Conservation (phyloP, 2,888 invertebrate genomes). For the Drosophila anomelani region DNA sequence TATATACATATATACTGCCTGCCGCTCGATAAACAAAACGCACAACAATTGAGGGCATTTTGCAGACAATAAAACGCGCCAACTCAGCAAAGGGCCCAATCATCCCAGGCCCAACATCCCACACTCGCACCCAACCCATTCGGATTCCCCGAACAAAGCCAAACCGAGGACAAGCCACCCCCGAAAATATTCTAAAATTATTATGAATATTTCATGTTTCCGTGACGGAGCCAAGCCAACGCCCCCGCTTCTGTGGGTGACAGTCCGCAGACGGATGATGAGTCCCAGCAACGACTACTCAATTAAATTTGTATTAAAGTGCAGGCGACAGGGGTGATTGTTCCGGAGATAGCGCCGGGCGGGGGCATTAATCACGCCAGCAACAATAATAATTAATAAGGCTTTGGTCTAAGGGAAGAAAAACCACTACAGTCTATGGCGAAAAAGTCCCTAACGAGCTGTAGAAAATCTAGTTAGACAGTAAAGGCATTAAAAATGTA, state of each 20-base stretch:
- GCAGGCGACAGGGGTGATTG: slow-evolving; percentile 18
- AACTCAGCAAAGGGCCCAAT: slow-evolving; percentile 57
- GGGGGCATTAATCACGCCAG: slow-evolving; percentile 35
- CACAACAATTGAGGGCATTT: slow-evolving; percentile 58
- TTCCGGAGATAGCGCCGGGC: background rate
- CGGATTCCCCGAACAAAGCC: slow-evolving; percentile 2
- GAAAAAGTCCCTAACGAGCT: slow-evolving; percentile 15
- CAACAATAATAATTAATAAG: slow-evolving; percentile 40
- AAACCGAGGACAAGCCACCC: slow-evolving; percentile 24
- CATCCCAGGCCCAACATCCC: slow-evolving; percentile 12
- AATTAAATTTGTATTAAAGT: slow-evolving; percentile 76
- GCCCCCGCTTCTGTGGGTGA: slow-evolving; percentile 44
- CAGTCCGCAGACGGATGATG: slow-evolving; percentile 56
- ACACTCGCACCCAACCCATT: slow-evolving; percentile 40
- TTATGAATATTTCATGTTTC: slow-evolving; percentile 68
- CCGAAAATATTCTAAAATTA: slow-evolving; percentile 58
- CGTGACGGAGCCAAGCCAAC: slow-evolving; percentile 39
- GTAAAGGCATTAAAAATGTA: background rate
- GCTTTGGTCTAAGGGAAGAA: background rate
- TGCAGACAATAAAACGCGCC: slow-evolving; percentile 59
- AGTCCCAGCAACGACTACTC: slow-evolving; percentile 66
- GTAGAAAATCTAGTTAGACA: slow-evolving; percentile 7
- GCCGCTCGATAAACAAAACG: slow-evolving; percentile 54
- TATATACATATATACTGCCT: slow-evolving; percentile 12
- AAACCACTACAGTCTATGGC: background rate